phyloP scores from a whole-genome alignment of 2,888 invertebrate species.

The Psylliodes chrysocephalus region DNA sequence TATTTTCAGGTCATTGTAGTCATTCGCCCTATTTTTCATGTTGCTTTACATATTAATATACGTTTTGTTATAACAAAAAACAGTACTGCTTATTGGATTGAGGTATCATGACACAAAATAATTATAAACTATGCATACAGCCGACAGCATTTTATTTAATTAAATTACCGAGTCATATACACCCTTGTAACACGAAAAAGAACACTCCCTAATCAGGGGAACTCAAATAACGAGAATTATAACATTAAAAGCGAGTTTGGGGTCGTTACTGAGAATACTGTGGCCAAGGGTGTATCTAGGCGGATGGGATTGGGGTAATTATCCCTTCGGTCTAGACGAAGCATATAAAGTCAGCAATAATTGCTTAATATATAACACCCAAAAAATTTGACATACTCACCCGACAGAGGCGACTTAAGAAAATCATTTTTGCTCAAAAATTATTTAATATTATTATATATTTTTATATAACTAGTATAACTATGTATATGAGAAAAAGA shows the following conservation, averaged over 20 bases:
- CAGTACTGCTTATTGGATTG: conserved; percentile 17
- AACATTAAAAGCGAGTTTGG: conserved; percentile 56
- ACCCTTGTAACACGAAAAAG: conserved; percentile 43
- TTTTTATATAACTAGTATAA: too few species aligned
- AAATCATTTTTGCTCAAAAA: too few species aligned
- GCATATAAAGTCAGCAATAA: not conserved
- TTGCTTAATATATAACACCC: not conserved
- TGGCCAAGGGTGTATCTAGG: not conserved
- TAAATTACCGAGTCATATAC: conserved; percentile 33
- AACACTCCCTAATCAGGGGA: conserved; percentile 58
- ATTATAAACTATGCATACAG: conserved; percentile 15
- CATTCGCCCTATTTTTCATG: not conserved
- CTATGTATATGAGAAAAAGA: too few species aligned
- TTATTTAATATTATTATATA: too few species aligned
- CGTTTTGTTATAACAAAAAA: not conserved
- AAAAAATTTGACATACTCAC: too few species aligned
- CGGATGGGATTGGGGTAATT: not conserved
- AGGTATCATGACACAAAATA: conserved; percentile 18
- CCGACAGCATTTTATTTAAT: conserved; percentile 27
- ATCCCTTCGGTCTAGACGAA: not conserved
- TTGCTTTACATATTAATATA: not conserved
- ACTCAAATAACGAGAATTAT: conserved; percentile 59
- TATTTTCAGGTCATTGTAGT: not conserved
- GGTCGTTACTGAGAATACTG: conserved; percentile 26
- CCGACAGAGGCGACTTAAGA: too few species aligned